Evolutionary conservation across 2,888 invertebrate species (phyloP).

Genomic region (Allophyes oxyacanthae): DNA sequence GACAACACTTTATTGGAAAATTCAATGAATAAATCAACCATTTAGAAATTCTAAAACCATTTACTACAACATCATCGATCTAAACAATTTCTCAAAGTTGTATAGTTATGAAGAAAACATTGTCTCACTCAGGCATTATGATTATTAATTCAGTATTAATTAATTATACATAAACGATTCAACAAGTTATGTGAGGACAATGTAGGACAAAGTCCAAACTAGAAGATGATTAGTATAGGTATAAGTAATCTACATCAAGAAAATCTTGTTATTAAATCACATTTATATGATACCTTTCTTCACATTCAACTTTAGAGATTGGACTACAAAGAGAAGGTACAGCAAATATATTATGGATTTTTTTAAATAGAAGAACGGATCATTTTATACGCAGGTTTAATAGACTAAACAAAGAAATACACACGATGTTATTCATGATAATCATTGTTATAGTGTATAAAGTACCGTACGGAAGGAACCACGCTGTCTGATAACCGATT

Average conservation of each 20-base stretch:
- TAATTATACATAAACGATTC: too few species aligned
- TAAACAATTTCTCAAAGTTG: too few species aligned
- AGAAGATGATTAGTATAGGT: too few species aligned
- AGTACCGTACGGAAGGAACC: slow-evolving; percentile 41
- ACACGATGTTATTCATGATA: slow-evolving; percentile 16
- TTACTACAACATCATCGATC: neutral
- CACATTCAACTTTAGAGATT: slow-evolving; percentile 23
- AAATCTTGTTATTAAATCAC: slow-evolving; percentile 35
- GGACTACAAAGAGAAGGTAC: neutral
- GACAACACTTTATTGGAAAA: slow-evolving; percentile 11
- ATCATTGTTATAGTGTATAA: slow-evolving; percentile 21
- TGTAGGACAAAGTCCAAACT: too few species aligned
- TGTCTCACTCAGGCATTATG: neutral
- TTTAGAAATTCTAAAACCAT: neutral
- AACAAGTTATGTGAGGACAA: too few species aligned
- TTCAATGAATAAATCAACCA: slow-evolving; percentile 3
- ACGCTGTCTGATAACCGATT: slow-evolving; percentile 59
- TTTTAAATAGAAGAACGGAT: too few species aligned
- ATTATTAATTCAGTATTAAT: too few species aligned
- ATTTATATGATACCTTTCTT: slow-evolving; percentile 18
- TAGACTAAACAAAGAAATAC: slow-evolving; percentile 27
- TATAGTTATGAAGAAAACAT: slow-evolving; percentile 21
- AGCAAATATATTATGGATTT: too few species aligned
- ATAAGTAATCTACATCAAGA: too few species aligned
- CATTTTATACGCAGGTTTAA: slow-evolving; percentile 11